Conservation (phyloP, 2,888 invertebrate species). For the Syrphus vitripennis region DNA sequence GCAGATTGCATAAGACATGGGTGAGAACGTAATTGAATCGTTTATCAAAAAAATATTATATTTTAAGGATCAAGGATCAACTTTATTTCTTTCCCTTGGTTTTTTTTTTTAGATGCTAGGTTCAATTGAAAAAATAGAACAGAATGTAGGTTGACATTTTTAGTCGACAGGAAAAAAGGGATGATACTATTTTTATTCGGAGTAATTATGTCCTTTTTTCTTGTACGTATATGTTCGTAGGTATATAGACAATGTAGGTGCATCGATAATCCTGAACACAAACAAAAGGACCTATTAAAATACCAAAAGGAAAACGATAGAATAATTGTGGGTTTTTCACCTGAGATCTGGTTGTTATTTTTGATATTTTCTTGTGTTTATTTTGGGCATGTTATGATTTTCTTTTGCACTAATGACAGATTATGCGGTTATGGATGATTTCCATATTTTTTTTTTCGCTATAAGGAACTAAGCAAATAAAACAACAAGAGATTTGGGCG, state of each 20-base stretch:
- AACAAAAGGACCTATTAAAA: conserved; percentile 22
- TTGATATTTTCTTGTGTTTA: conserved; percentile 47
- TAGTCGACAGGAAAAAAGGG: conserved; percentile 2
- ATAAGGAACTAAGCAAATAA: conserved; percentile 10
- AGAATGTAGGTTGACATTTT: conserved; percentile 40
- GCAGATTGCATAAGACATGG: conserved; percentile 51
- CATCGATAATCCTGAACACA: conserved; percentile 29
- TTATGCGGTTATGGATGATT: conserved; percentile 41
- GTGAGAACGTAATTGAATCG: conserved; percentile 70
- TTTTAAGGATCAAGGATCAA: conserved; percentile 6
- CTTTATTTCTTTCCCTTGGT: not conserved
- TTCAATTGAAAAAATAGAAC: not conserved
- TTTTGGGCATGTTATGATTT: conserved; percentile 36
- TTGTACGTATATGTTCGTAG: not conserved
- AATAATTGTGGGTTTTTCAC: conserved; percentile 2
- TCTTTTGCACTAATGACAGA: conserved; percentile 33
- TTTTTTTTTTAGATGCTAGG: not conserved
- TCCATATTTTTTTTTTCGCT: not conserved
- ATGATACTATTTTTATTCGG: conserved; percentile 35
- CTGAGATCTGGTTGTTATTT: conserved; percentile 29
- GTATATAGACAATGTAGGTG: not conserved
- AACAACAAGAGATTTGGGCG: conserved; percentile 12
- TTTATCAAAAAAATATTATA: conserved; percentile 61
- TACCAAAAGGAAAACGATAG: conserved; percentile 11
- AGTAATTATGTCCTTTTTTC: conserved; percentile 35